phyloP scores from a whole-genome alignment of 1,140 invertebrate species.

The Caenorhabditis latens region DNA sequence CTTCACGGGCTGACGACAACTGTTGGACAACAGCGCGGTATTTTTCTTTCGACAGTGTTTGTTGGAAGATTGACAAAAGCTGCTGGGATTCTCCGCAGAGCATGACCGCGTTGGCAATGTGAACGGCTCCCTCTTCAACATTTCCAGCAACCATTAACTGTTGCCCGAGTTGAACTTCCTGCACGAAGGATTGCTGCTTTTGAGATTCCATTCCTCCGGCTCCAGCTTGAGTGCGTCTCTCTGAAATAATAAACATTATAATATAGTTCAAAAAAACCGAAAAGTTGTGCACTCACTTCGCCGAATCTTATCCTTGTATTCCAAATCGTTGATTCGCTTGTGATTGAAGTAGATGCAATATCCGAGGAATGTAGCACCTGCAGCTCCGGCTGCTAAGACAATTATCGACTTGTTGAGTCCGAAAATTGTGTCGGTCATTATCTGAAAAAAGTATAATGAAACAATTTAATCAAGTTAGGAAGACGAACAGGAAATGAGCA shows the following conservation, averaged over 20 bases:
- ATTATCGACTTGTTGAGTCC: conserved; percentile 59
- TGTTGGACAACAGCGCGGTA: conserved; percentile 65
- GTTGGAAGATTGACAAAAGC: conserved; percentile 91
- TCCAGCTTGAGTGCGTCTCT: conserved; percentile 48
- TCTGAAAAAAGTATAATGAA: neutral
- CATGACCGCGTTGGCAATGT: conserved; percentile 93
- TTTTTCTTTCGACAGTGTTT: conserved; percentile 89
- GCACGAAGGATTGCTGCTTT: conserved; percentile 79
- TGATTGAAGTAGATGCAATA: conserved; percentile 98
- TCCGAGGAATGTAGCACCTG: conserved; percentile 88
- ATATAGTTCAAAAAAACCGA: neutral
- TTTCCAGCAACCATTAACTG: conserved; percentile 76
- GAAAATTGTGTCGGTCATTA: conserved; percentile 42
- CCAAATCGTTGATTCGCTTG: conserved; percentile 90
- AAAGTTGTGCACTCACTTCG: conserved; percentile 84
- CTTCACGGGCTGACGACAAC: conserved; percentile 64
- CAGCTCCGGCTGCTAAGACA: conserved; percentile 84
- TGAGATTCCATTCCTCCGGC: conserved; percentile 59
- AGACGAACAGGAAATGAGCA: neutral
- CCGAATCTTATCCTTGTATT: conserved; percentile 93
- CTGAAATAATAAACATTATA: conserved; percentile 19
- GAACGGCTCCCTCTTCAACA: conserved; percentile 88
- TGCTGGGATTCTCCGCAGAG: conserved; percentile 94
- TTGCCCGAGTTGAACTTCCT: conserved; percentile 79
- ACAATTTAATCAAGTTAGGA: neutral